Evolutionary conservation across 35 echinoderm and acorn worm genomes (phyloP), one percentile per base, ranked within the genome.

Genomic region (Stichopus chloronotus): DNA sequence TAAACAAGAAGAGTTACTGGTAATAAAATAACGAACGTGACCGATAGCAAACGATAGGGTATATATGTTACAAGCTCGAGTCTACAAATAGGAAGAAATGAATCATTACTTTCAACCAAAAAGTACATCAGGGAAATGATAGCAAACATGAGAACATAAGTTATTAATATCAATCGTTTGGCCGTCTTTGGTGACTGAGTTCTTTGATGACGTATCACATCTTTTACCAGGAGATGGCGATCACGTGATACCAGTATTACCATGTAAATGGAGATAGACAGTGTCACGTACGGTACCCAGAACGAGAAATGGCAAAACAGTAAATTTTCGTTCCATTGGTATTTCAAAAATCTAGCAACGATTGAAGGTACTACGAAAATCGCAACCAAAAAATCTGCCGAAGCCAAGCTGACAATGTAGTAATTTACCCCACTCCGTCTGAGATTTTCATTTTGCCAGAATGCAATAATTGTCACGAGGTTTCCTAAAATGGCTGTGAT

Each of bases 351-450:
- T 7, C 80, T 56, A 4, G 55, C 52, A 17, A 83, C n/a, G 16
- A 4, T 6, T 11, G 53, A 7, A 53, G 80, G 8, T 7, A 83
- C 8, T 6, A 83, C 12, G 6, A 83, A 19, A 12, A n/a, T 19
- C 5, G 25, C 80, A 16, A 83, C 80, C 52, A 83, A 83, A 56
- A 83, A 43, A 56, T 83, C 80, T 43, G 80, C 52, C 4, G 55
- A 53, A 56, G 80, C 80, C 16, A 83, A 83, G 53, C 14, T 83
- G 80, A 17, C 43, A 43, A 83, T 83, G 53, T 83, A 83, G n/a
- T 7, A 83, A 52, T 83, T 83, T 9, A n/a, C 80, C 4, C 80
- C 80, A 83, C 19, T 83, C 55, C 55, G 30, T 11, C 53, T 7
- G n/a, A 83, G 55, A 19, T 55, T 55, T 83, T 14, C n/a, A 14